Evolutionary conservation across 2,888 invertebrate species (phyloP).

Genomic region (Morinoia aosen): DNA sequence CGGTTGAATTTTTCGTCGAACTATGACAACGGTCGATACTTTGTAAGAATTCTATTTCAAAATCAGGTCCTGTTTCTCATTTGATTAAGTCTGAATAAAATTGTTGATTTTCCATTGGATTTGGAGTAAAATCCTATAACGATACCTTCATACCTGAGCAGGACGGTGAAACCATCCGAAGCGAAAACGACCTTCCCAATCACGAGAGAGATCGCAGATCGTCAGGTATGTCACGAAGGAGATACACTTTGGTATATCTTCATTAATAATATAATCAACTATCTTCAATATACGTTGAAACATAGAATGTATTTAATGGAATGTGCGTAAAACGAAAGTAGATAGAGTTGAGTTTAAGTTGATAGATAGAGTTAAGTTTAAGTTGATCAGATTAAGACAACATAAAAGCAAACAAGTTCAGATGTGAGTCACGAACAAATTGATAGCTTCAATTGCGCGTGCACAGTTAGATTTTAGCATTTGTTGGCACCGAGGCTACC

Average conservation of each 20-base stretch:
- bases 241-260: not conserved
- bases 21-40: no score
- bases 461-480: no score
- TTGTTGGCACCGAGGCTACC: no score
- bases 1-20: no score
- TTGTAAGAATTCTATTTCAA: not conserved
- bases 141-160: not conserved
- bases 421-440: no score
- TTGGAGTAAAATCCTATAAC: not conserved
- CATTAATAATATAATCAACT: not conserved
- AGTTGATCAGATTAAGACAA: not conserved
- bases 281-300: not conserved
- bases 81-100: not conserved
- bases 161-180: not conserved
- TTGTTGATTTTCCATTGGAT: not conserved
- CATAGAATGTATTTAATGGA: not conserved
- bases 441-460: no score
- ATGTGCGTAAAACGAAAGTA: not conserved
- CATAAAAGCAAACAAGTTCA: no score
- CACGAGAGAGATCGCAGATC: not conserved
- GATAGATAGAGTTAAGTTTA: not conserved
- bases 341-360: not conserved
- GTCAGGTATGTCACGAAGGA: not conserved
- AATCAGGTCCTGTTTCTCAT: not conserved
- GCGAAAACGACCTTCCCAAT: not conserved